phyloP scores from a whole-genome alignment of 2,888 invertebrate genomes.

The Drosophila recens region DNA sequence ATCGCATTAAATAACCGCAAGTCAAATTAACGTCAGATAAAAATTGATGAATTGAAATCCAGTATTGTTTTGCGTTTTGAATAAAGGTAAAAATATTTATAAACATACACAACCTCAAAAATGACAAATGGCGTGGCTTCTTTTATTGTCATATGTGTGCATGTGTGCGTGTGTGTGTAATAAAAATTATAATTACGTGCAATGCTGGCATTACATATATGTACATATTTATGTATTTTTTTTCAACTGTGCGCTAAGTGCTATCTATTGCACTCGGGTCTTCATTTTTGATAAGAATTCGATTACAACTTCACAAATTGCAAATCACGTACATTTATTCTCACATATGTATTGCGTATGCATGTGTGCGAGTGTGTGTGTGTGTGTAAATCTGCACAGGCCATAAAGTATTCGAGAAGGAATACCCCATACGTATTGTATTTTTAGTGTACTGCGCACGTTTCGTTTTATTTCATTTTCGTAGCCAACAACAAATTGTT shows the following conservation, averaged over 20 bases:
- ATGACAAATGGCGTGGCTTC: conserved; percentile 68
- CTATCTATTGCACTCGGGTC: conserved; percentile 8
- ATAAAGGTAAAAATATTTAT: conserved; percentile 31
- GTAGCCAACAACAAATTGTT: conserved; percentile 30
- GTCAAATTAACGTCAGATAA: conserved; percentile 30
- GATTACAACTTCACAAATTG: conserved; percentile 29
- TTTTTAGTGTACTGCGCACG: conserved; percentile 61
- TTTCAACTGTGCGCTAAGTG: background rate
- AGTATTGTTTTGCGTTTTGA: conserved; percentile 24
- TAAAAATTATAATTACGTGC: conserved; percentile 61
- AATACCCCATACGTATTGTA: conserved; percentile 30
- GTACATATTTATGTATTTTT: conserved; percentile 16
- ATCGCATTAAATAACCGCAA: conserved; percentile 18
- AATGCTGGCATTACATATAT: conserved; percentile 45
- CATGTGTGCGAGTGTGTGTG: conserved; percentile 1
- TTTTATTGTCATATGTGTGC: conserved; percentile 33
- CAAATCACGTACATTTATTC: conserved; percentile 6
- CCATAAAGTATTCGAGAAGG: conserved; percentile 27
- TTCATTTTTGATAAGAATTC: conserved; percentile 17
- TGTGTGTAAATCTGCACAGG: conserved; percentile 18
- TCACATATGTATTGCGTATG: background rate
- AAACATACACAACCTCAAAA: conserved; percentile 65
- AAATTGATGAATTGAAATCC: conserved; percentile 26
- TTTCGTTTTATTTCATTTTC: conserved; percentile 49
- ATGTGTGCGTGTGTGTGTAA: conserved; percentile 36